Percentiles rank a stretch among this genome's conserved stretches.
Conservation (phyloP, 1,140 invertebrate genomes). For the Monochamus saltuarius region DNA sequence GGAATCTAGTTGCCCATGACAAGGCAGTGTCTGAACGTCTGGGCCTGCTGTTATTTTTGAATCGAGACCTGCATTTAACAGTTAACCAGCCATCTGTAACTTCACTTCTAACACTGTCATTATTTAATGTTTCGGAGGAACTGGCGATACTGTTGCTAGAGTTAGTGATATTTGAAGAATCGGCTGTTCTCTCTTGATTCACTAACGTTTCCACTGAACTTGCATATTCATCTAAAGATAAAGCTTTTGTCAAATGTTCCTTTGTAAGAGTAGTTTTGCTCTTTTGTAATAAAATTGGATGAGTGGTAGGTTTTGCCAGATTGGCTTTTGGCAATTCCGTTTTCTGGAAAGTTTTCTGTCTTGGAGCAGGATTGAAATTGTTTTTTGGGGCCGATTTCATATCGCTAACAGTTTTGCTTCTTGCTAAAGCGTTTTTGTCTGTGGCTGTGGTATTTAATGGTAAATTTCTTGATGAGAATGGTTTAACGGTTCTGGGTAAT, state of each 20-base stretch:
- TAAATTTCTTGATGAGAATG: slow-evolving; percentile 6
- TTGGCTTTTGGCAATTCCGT: background rate
- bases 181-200: slow-evolving; percentile 55
- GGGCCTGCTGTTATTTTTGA: slow-evolving; percentile 50
- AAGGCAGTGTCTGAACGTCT: slow-evolving; percentile 50
- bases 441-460: background rate
- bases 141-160: slow-evolving; percentile 60
- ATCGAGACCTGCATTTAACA: slow-evolving; percentile 60
- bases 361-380: background rate
- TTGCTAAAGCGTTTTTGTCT: slow-evolving; percentile 39
- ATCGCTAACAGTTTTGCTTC: slow-evolving; percentile 58
- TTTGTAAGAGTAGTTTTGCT: slow-evolving; percentile 39
- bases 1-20: slow-evolving; percentile 65
- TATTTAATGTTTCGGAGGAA: slow-evolving; percentile 57
- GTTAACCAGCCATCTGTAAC: slow-evolving; percentile 67
- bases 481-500: slow-evolving; percentile 10
- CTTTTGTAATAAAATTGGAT: slow-evolving; percentile 27
- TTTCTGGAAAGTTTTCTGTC: background rate
- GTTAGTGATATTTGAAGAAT: slow-evolving; percentile 53
- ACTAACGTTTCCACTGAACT: slow-evolving; percentile 59
- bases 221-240: slow-evolving; percentile 41
- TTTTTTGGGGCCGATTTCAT: background rate
- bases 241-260: slow-evolving; percentile 35
- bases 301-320: slow-evolving; percentile 9
- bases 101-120: slow-evolving; percentile 54